A percentile compares a stretch with the other conserved stretches of the same genome.
Evolutionary conservation across 2,797 vertebrate species (phyloP).

Genomic region (Gallinago stenura): DNA sequence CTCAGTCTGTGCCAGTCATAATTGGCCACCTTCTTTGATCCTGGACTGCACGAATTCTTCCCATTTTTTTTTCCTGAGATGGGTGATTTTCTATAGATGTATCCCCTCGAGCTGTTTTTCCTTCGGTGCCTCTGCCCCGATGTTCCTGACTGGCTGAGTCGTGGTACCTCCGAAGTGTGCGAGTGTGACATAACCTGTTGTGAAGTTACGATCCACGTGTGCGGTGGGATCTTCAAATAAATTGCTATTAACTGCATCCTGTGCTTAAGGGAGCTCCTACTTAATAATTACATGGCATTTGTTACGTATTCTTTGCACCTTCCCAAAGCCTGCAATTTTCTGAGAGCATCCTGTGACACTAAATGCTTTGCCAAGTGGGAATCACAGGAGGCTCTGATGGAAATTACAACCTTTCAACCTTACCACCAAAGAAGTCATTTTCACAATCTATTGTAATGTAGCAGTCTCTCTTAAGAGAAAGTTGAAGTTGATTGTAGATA

Average conservation of each 20-base stretch:
- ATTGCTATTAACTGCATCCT: background rate
- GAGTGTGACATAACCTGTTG: background rate
- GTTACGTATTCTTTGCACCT: background rate
- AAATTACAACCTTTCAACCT: slow-evolving; percentile 51
- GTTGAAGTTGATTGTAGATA: background rate
- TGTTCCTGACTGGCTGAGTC: background rate
- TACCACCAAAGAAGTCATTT: slow-evolving; percentile 7
- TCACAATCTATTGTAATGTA: background rate
- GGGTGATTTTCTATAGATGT: background rate
- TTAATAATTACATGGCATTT: background rate
- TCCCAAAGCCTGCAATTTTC: slow-evolving; percentile 33
- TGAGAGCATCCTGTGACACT: background rate
- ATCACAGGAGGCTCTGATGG: slow-evolving; percentile 20
- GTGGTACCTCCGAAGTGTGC: background rate
- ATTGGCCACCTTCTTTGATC: background rate
- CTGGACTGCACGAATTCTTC: background rate
- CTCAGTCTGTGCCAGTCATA: background rate
- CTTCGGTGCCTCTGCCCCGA: background rate
- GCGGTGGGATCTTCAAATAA: background rate
- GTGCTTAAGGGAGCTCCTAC: background rate
- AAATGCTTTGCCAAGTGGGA: slow-evolving; percentile 3
- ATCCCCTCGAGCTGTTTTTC: background rate
- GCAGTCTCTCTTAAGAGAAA: slow-evolving; percentile 2
- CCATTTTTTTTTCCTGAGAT: background rate
- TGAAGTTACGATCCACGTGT: background rate